These are phyloP conservation scores for Amphilophus citrinellus DNA, from an alignment of 2,113 vertebrate genomes.

Conservation along the genomic window DNA sequence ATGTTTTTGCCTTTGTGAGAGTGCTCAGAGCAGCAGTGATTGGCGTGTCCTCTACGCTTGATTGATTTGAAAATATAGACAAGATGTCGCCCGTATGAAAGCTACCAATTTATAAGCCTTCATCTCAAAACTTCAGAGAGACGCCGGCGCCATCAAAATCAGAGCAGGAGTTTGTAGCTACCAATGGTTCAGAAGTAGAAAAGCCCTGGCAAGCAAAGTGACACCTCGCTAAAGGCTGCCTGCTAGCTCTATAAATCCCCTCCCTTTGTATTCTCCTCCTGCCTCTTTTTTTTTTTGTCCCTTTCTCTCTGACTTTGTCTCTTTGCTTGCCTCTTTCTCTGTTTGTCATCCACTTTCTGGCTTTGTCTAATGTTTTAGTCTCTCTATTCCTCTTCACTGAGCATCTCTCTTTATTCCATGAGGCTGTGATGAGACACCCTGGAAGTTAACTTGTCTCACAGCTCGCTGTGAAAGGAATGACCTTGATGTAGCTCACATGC, in stretches of 20 bases:
- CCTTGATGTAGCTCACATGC: conserved; percentile 62
- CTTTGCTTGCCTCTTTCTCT: conserved; percentile 44
- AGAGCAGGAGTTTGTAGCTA: conserved; percentile 69
- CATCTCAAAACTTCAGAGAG: conserved; percentile 76
- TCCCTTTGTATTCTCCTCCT: conserved; percentile 38
- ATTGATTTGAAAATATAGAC: conserved; percentile 84
- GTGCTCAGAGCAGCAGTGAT: conserved; percentile 56
- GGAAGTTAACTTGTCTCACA: conserved; percentile 62
- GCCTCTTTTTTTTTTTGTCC: conserved; percentile 33
- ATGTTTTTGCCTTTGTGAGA: conserved; percentile 46
- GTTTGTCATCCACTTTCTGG: conserved; percentile 39
- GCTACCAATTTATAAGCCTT: conserved; percentile 81
- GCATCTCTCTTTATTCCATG: conserved; percentile 34
- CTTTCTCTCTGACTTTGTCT: conserved; percentile 43
- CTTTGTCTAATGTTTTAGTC: conserved; percentile 36
- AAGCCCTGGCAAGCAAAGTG: conserved; percentile 61
- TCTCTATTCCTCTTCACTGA: conserved; percentile 30
- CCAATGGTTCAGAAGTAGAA: conserved; percentile 65
- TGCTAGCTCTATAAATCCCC: conserved; percentile 47
- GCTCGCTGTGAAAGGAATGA: conserved; percentile 53
- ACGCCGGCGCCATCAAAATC: conserved; percentile 61
- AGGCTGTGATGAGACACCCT: conserved; percentile 38
- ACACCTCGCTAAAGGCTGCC: conserved; percentile 68
- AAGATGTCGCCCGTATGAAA: conserved; percentile 80
- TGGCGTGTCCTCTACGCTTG: conserved; percentile 80